Evolutionary conservation across 2,888 invertebrate species (phyloP).

Genomic region (Drosophila macrospina): DNA sequence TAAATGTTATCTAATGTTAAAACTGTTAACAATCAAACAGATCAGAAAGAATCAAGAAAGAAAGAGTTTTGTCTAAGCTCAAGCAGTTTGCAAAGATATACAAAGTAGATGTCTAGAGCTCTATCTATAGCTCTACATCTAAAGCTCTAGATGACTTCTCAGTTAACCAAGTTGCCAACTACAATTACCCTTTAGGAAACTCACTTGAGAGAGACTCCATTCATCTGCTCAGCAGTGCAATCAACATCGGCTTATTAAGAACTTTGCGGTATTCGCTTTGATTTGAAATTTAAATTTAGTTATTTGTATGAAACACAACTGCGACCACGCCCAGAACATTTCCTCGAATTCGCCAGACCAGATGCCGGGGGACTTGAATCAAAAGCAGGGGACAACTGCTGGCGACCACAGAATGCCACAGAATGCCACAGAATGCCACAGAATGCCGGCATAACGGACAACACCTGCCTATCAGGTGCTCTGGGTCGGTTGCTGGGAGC

Average conservation of each 20-base stretch:
- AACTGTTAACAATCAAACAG: too few relatives aligned
- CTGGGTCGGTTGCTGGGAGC: constrained; percentile 37
- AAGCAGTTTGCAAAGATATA: too few relatives aligned
- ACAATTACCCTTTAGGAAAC: constrained; percentile 25
- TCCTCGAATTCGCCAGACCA: constrained; percentile 22
- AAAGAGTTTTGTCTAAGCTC: too few relatives aligned
- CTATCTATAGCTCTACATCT: too few relatives aligned
- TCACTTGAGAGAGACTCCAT: constrained; percentile 12
- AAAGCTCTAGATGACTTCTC: too few relatives aligned
- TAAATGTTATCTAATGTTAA: too few relatives aligned
- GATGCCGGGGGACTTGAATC: constrained; percentile 16
- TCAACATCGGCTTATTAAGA: constrained; percentile 64
- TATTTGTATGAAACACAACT: constrained; percentile 42
- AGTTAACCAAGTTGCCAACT: constrained; percentile 26
- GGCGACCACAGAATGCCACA: constrained; percentile 51
- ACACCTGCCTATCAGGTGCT: constrained; percentile 65
- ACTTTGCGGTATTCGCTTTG: constrained; percentile 41
- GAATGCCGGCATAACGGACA: constrained; percentile 62
- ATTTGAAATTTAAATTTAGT: constrained; percentile 60
- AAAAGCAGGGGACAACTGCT: constrained; percentile 23
- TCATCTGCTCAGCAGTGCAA: constrained; percentile 5
- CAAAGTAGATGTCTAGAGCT: too few relatives aligned
- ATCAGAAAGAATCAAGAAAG: too few relatives aligned
- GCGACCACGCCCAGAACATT: constrained; percentile 41
- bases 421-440: too few relatives aligned